Percentiles rank a stretch among this genome's conserved stretches.
These are phyloP conservation scores for Tachysurus vachellii DNA, from an alignment of 2,113 vertebrate genomes.

Conservation along the genomic window DNA sequence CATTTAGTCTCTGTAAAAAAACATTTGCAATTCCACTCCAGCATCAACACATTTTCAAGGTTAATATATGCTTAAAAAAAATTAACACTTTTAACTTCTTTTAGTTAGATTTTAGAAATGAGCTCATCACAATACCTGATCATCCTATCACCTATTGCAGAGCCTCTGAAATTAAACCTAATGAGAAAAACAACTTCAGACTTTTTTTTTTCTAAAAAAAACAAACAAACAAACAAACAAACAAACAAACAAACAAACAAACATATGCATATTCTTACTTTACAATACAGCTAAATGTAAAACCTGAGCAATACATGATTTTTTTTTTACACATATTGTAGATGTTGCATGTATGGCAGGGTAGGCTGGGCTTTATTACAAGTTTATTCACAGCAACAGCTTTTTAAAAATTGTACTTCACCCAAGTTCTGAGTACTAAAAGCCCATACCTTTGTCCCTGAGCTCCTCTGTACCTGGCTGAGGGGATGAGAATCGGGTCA, in stretches of 20 bases:
- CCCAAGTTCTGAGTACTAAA: neutral
- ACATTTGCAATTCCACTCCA: neutral
- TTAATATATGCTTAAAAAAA: constrained; percentile 21
- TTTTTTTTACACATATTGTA: neutral
- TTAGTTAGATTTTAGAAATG: constrained; percentile 58
- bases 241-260: no score
- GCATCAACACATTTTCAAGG: neutral
- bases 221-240: neutral
- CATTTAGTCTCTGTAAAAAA: constrained; percentile 6
- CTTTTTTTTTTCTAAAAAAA: neutral
- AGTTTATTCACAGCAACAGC: neutral
- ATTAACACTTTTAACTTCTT: constrained; percentile 51
- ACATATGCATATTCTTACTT: neutral
- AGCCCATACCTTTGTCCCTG: constrained; percentile 88
- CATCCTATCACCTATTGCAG: constrained; percentile 98
- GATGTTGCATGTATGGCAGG: neutral
- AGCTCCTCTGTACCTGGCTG: constrained; percentile 83
- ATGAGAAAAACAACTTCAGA: constrained; percentile 72
- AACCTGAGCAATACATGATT: neutral
- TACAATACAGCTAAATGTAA: neutral
- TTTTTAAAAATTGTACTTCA: neutral
- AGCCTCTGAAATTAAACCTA: constrained; percentile 98
- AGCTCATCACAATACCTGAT: constrained; percentile 89
- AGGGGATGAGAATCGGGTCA: constrained; percentile 90
- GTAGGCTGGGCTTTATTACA: neutral